Evolutionary conservation across 2,797 vertebrate species (phyloP), one percentile per base, ranked within the genome.

Genomic region (Myripristis murdjan): DNA sequence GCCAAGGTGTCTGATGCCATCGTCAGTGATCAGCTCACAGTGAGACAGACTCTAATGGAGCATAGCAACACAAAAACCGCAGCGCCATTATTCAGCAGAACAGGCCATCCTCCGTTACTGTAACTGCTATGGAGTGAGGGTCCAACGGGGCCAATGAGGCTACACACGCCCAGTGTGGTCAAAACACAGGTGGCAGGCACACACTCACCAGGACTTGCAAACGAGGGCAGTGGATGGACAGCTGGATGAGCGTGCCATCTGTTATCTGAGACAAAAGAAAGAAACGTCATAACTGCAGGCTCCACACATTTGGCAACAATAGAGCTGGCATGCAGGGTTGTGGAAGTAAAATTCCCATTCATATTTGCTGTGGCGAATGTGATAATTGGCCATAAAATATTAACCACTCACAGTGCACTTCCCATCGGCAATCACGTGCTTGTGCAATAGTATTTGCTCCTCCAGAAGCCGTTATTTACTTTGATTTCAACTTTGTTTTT

Each of bases 11-110:
- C 97, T 94, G 75, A 99, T 99, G 57, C 98, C 97, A 0, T 99
- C 98, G 0, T 99, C 98, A 0, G 97, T 99, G 93, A 99, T 99
- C 84, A 99, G 94, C 94, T 99, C 98, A 68, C 98, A 99, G 93
- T 99, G 98, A 75, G 98, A 99, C 22, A 99, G 90, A 73, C 97
- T 99, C 98, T 99, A 81, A 2, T n/a, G 77, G 52, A 65, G 58
- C 15, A 44, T 28, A 14, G 48, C 0, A 20, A 37, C 0, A 23
- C 15, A 22, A n/a, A 33, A 22, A 46, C 26, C 59, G 2, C 16
- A 46, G 44, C 39, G 58, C 16, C 43, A 1, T 81, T 2, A 35
- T 48, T 23, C 37, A 41, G 57, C 5, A 18, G 28, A 69, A 51
- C 48, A 23, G 51, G 23, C 11, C 22, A 49, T 15, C 39, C 39